phyloP scores from a whole-genome alignment of 1,140 invertebrate genomes.

The Orius laevigatus region DNA sequence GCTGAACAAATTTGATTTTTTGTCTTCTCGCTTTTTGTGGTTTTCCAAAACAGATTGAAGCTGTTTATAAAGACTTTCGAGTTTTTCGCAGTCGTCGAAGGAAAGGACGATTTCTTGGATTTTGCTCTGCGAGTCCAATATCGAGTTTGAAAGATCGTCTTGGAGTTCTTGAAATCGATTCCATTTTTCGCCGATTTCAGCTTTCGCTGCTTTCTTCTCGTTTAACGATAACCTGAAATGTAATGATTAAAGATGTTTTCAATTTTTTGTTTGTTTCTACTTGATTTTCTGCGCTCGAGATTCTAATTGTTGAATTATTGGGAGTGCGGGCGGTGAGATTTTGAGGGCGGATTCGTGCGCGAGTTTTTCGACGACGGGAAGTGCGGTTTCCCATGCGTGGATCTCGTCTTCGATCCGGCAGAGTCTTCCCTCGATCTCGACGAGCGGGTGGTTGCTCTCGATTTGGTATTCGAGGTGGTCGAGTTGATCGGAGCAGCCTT shows the following conservation, averaged over 20 bases:
- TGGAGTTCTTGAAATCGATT: constrained; percentile 23
- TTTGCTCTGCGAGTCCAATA: constrained; percentile 19
- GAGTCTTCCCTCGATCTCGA: constrained; percentile 43
- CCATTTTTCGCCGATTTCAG: constrained; percentile 21
- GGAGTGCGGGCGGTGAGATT: not conserved
- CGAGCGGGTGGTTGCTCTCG: constrained; percentile 51
- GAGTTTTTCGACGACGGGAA: constrained; percentile 46
- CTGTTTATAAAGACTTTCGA: constrained; percentile 12
- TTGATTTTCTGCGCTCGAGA: no score
- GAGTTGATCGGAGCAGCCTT: constrained; percentile 63
- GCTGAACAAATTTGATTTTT: constrained; percentile 43
- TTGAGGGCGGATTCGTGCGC: not conserved
- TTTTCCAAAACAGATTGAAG: constrained; percentile 30
- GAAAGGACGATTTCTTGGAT: constrained; percentile 20
- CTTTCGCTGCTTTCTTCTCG: constrained; percentile 3
- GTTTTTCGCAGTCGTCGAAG: constrained; percentile 28
- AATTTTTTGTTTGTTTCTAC: no score
- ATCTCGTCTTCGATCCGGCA: constrained; percentile 28
- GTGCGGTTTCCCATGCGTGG: constrained; percentile 48
- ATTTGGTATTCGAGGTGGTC: constrained; percentile 63
- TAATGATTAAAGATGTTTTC: no score
- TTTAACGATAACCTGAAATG: constrained; percentile 13
- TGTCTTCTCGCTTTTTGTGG: constrained; percentile 30
- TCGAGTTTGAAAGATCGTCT: constrained; percentile 21
- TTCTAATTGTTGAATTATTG: no score